These are phyloP conservation scores for Perca fluviatilis DNA, from an alignment of 2,113 vertebrate genomes.

Conservation along the genomic window DNA sequence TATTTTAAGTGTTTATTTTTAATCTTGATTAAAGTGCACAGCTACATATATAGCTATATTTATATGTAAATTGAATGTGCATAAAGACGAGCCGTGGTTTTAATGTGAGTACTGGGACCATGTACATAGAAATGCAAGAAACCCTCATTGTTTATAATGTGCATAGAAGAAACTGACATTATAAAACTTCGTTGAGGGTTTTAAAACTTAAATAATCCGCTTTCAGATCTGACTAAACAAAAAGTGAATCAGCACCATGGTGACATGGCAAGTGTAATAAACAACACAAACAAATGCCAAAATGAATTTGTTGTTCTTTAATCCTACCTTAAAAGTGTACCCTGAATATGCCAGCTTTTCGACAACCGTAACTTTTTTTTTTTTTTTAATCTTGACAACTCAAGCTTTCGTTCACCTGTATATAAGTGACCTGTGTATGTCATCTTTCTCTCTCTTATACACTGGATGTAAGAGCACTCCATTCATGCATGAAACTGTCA, in stretches of 20 bases:
- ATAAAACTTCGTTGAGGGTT: neutral
- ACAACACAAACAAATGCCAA: conserved; percentile 33
- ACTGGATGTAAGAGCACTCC: conserved; percentile 41
- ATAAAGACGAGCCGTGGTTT: neutral
- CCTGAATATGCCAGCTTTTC: conserved; percentile 54
- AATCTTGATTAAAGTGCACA: neutral
- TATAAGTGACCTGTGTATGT: conserved; percentile 43
- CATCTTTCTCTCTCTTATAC: conserved; percentile 37
- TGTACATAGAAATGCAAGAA: neutral
- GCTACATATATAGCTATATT: neutral
- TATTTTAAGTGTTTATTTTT: neutral
- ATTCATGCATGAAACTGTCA: conserved; percentile 67
- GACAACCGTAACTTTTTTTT: conserved; percentile 27
- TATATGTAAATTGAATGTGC: neutral
- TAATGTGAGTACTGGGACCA: neutral
- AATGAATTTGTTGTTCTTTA: conserved; percentile 27
- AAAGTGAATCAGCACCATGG: neutral
- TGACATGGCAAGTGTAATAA: conserved; percentile 12
- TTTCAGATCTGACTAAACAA: conserved; percentile 15
- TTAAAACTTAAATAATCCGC: neutral
- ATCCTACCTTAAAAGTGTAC: conserved; percentile 28
- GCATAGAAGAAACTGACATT: neutral
- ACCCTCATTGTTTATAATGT: neutral
- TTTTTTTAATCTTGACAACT: conserved; percentile 37
- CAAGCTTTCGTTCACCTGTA: conserved; percentile 60